A percentile compares a stretch with the other conserved stretches of the same genome.
These are phyloP conservation scores for Cochlearius cochlearius DNA, from an alignment of 2,113 vertebrate genomes.

Conservation along the genomic window DNA sequence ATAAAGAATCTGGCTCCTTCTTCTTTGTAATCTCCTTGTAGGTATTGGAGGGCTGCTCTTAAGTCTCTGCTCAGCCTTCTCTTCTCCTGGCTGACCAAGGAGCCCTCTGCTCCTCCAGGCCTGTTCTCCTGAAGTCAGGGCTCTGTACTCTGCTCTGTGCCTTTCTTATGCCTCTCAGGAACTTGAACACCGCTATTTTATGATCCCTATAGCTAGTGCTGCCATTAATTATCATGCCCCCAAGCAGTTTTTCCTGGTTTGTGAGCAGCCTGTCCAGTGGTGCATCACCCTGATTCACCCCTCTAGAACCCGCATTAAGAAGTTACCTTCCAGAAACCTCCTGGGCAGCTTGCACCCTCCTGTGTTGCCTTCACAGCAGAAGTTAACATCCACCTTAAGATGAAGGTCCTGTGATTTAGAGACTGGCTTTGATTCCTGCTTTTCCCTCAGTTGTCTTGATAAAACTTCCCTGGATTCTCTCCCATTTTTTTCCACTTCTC, in stretches of 20 bases:
- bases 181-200: neutral
- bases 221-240: neutral
- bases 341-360: neutral
- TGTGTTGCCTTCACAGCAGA: neutral
- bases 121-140: neutral
- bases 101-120: neutral
- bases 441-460: neutral
- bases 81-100: neutral
- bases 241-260: neutral
- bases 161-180: neutral
- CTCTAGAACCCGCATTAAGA: neutral
- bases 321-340: neutral
- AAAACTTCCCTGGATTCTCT: neutral
- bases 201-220: neutral
- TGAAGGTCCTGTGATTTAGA: neutral
- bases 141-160: neutral
- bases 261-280: neutral
- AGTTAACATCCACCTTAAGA: neutral
- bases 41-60: neutral
- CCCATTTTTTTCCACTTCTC: neutral
- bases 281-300: neutral
- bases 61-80: neutral
- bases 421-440: neutral
- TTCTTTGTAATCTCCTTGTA: neutral
- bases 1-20: neutral